Evolutionary conservation across 2,888 invertebrate species (phyloP), one percentile per base, ranked within the genome.

Genomic region (Proisotoma minuta): DNA sequence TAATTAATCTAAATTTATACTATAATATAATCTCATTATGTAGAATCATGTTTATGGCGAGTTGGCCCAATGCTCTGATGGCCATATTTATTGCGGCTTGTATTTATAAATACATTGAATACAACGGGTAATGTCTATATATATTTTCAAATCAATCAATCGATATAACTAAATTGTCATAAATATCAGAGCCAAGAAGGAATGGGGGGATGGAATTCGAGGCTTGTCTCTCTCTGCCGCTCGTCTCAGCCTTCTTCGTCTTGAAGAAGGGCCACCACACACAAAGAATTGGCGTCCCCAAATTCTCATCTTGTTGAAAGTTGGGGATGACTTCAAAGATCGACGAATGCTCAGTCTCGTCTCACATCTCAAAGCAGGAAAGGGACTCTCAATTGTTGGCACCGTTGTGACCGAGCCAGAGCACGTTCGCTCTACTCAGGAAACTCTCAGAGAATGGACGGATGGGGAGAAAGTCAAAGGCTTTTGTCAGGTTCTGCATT

Each of bases 271-370:
- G 18, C 96, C 91, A 60, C 96, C 97, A 0, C 99, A 99, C 77
- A 97, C 98, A 56, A 96, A 98, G 82, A 99, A 99, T 81, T 99
- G 98, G 98, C 85, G 97, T n/a, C 98, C 98, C 18, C 98, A 98
- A 80, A 88, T 99, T 74, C 82, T 99, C 65, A 89, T 99, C 70
- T 83, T 98, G 5, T 82, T 91, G 52, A 92, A 88, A 74, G 85
- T 86, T 58, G 90, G 92, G 73, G 82, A 89, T 29, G 83, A 87
- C 75, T 93, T 95, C 23, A 94, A 93, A 76, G 93, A 96, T 78
- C 85, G 89, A 63, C 95, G 95, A 79, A 84, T 99, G 77, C 87
- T 99, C 76, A 86, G 94, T 23, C 95, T 99, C 78, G 94, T 95
- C 53, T 88, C 89, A 72, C 99, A 99, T 79, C 82, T 99, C 34